phyloP scores from a whole-genome alignment of 2,113 vertebrate species.

The Spermophilus dauricus region DNA sequence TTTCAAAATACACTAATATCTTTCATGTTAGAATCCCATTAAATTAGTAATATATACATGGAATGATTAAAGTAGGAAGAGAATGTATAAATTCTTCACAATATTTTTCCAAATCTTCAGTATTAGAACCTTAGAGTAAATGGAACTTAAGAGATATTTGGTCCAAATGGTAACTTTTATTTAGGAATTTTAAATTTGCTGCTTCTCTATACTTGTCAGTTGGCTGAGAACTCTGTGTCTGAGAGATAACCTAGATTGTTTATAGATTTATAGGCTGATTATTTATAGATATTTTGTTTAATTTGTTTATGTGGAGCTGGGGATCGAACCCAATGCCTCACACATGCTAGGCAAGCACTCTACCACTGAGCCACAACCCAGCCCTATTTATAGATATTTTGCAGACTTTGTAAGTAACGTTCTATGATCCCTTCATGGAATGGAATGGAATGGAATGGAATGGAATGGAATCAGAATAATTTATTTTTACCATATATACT shows the following conservation, averaged over 20 bases:
- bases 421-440: neutral
- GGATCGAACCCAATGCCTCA: too few relatives aligned
- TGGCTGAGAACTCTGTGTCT: neutral
- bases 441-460: neutral
- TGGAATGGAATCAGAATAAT: slow-evolving; percentile 31
- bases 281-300: neutral
- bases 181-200: slow-evolving; percentile 11
- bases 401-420: neutral
- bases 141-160: neutral
- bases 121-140: neutral
- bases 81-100: neutral
- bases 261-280: neutral
- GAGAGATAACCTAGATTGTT: neutral
- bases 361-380: too few relatives aligned
- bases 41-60: neutral
- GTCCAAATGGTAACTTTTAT: slow-evolving; percentile 10
- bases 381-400: neutral
- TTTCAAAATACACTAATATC: slow-evolving; percentile 26
- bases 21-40: neutral
- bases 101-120: neutral
- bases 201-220: neutral
- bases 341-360: too few relatives aligned
- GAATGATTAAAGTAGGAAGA: slow-evolving; percentile 3
- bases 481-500: slow-evolving; percentile 40
- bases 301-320: too few relatives aligned